Percentiles rank a stretch among this genome's conserved stretches.
Evolutionary conservation across 2,113 vertebrate species (phyloP).

Genomic region (Felis catus): F.catus_Fca126_mat1.0 CM031421.1:104630501-104631000

Average conservation of each 20-base stretch:
- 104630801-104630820: neutral
- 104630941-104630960: conserved; percentile 18
- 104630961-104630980: neutral
- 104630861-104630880: neutral
- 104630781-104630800: neutral
- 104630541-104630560: neutral
- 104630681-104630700: neutral
- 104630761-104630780: neutral
- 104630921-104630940: neutral
- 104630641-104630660: conserved; percentile 20
- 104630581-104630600: too few relatives aligned
- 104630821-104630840: neutral
- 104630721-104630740: neutral
- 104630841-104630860: neutral
- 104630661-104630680: neutral
- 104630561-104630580: neutral
- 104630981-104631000: neutral
- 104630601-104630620: too few relatives aligned
- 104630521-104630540: neutral
- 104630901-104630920: neutral
- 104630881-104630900: accelerated
- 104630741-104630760: neutral
- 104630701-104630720: neutral
- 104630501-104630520: neutral
- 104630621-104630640: neutral